Conservation (phyloP, 2,888 invertebrate genomes). For the Napeogenes sylphis region DNA sequence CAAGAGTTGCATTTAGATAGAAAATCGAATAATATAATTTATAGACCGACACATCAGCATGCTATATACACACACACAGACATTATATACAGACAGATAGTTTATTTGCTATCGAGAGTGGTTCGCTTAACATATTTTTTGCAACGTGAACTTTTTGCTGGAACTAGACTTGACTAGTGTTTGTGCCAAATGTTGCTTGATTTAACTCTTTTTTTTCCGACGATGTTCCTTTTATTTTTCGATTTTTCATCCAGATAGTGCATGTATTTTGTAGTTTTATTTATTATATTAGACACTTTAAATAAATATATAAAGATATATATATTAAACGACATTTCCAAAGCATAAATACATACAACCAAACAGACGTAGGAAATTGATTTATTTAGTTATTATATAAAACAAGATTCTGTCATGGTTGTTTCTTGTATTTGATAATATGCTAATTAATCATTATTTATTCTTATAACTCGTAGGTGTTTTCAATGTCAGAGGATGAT, state of each 20-base stretch:
- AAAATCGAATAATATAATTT: constrained; percentile 2
- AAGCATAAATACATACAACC: no score
- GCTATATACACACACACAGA: not conserved
- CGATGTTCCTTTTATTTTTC: no score
- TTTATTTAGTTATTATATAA: constrained; percentile 9
- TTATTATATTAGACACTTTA: no score
- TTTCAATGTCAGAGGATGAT: no score
- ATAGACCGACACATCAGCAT: not conserved
- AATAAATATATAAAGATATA: no score
- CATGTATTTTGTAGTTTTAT: no score
- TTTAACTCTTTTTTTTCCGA: not conserved
- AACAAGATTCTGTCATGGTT: constrained; percentile 15
- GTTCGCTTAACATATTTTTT: constrained; percentile 6
- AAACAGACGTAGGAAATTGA: not conserved
- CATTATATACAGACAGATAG: constrained; percentile 4
- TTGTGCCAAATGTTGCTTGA: not conserved
- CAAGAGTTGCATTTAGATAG: constrained; percentile 1
- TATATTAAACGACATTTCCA: no score
- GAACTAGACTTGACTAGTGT: not conserved
- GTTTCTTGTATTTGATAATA: constrained; percentile 14
- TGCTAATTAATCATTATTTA: constrained; percentile 19
- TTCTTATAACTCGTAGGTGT: not conserved
- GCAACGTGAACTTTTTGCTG: constrained; percentile 15
- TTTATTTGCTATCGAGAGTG: constrained; percentile 3
- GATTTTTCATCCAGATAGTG: no score